Percentiles rank a stretch among this genome's conserved stretches.
Evolutionary conservation across 2,888 invertebrate species (phyloP).

Genomic region (Habrosyne pyritoides): DNA sequence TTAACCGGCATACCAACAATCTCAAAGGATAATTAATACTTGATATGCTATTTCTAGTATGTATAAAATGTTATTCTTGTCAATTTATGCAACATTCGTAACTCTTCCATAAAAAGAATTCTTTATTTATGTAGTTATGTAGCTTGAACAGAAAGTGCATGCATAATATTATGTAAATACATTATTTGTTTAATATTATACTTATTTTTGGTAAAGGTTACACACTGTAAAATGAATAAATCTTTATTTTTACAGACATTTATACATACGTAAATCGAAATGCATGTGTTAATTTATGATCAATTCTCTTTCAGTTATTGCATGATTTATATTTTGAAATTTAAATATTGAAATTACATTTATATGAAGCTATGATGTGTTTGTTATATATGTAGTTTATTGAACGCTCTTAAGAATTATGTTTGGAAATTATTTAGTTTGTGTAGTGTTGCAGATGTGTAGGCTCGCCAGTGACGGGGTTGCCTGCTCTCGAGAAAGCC

Average conservation of each 20-base stretch:
- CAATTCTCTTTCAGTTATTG: slow-evolving; percentile 60
- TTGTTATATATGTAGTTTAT: background rate
- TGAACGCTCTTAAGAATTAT: slow-evolving; percentile 28
- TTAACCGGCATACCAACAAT: background rate
- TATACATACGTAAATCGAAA: slow-evolving; percentile 25
- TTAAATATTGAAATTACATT: background rate
- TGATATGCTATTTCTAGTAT: background rate
- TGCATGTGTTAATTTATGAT: slow-evolving; percentile 41
- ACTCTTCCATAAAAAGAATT: background rate
- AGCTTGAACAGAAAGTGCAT: background rate
- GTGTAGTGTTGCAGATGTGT: slow-evolving; percentile 82
- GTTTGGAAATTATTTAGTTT: slow-evolving; percentile 60
- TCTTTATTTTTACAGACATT: slow-evolving; percentile 58
- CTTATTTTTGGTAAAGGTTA: slow-evolving; percentile 24
- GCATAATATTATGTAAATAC: background rate
- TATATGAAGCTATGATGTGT: background rate
- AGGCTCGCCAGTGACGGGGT: slow-evolving; percentile 65
- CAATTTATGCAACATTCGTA: too few species aligned
- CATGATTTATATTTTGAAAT: slow-evolving; percentile 35
- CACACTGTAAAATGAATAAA: slow-evolving; percentile 28
- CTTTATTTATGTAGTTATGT: background rate
- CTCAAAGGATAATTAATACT: too few species aligned
- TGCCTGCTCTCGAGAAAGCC: slow-evolving; percentile 58
- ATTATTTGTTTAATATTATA: background rate
- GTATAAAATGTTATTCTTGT: too few species aligned